Evolutionary conservation across 2,797 vertebrate genomes (phyloP).

Genomic region (Manis pentadactyla): DNA sequence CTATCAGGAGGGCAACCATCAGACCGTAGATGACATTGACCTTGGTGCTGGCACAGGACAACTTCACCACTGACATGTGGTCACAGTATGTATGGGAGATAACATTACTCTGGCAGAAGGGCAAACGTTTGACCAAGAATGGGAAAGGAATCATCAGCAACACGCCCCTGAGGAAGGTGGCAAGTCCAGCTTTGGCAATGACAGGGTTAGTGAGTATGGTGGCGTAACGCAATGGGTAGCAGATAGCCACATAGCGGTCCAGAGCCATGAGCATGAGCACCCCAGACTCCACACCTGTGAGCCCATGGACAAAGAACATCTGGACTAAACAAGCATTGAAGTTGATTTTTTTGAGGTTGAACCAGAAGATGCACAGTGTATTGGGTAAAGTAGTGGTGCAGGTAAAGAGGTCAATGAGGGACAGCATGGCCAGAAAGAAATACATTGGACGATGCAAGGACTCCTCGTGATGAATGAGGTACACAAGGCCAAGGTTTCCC

Average conservation of each 20-base stretch:
- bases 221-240: conserved; percentile 84
- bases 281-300: conserved; percentile 86
- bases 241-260: conserved; percentile 87
- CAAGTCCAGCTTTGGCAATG: conserved; percentile 79
- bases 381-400: conserved; percentile 85
- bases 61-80: conserved; percentile 76
- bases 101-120: conserved; percentile 78
- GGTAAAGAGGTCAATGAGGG: conserved; percentile 84
- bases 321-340: conserved; percentile 86
- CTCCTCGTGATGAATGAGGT: conserved; percentile 29
- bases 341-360: conserved; percentile 80
- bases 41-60: conserved; percentile 62
- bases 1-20: conserved; percentile 66
- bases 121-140: conserved; percentile 80
- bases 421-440: conserved; percentile 86
- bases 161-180: conserved; percentile 76
- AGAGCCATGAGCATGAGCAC: conserved; percentile 88
- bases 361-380: conserved; percentile 85
- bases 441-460: conserved; percentile 87
- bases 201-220: conserved; percentile 84
- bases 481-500: conserved; percentile 58
- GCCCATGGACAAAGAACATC: conserved; percentile 86
- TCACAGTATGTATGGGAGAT: conserved; percentile 76
- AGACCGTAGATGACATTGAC: conserved; percentile 72
- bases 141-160: conserved; percentile 77